Conservation (phyloP, 2,797 vertebrate species). For the Lacerta bilineata region DNA sequence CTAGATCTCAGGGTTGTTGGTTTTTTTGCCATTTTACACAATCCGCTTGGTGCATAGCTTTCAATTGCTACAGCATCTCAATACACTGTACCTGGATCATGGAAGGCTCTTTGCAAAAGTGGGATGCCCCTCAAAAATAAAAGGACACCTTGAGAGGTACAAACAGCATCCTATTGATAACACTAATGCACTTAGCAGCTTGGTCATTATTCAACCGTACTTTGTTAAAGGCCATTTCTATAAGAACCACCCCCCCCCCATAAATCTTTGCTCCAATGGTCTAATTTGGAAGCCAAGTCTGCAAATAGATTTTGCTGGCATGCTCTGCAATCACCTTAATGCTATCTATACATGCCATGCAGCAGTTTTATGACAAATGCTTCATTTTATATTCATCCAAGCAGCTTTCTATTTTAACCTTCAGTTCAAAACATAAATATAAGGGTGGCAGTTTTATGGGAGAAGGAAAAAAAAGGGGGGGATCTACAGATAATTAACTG, state of each 20-base stretch:
- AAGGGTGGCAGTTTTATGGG: conserved; percentile 61
- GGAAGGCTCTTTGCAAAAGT: background rate
- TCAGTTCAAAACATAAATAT: conserved; percentile 72
- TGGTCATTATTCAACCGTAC: conserved; percentile 62
- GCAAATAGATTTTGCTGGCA: conserved; percentile 68
- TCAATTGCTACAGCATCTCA: background rate
- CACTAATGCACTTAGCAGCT: conserved; percentile 54
- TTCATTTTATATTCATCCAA: conserved; percentile 69
- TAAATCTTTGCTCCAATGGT: conserved; percentile 68
- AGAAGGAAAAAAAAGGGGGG: background rate
- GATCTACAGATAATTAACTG: conserved; percentile 66
- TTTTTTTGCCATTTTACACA: background rate
- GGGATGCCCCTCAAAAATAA: conserved; percentile 10
- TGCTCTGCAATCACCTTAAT: conserved; percentile 66
- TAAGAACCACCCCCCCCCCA: conserved; percentile 21
- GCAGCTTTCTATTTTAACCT: conserved; percentile 68
- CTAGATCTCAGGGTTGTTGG: background rate
- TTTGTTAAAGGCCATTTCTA: conserved; percentile 68
- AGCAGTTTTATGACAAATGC: conserved; percentile 75
- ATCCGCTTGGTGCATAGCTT: background rate
- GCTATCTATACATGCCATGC: conserved; percentile 71
- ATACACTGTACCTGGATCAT: background rate
- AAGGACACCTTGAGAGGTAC: conserved; percentile 19
- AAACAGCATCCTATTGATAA: conserved; percentile 48
- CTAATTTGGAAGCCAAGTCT: conserved; percentile 73